Conservation (phyloP, 64 coral and sea anemone genomes). For the Montipora sp. region DNA sequence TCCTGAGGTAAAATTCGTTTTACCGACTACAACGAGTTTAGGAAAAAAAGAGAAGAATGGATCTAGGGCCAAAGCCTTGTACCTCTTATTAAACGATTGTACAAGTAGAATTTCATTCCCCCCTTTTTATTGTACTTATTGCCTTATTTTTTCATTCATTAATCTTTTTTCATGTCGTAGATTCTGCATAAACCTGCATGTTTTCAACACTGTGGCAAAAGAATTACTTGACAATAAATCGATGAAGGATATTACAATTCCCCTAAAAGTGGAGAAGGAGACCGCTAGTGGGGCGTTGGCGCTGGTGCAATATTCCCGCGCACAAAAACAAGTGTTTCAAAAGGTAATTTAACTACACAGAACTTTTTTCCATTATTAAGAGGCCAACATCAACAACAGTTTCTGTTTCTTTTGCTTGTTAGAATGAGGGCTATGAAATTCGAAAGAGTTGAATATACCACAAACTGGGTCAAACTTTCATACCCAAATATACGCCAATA, state of each 20-base stretch:
- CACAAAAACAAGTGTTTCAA: constrained; percentile 59
- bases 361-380: neutral
- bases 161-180: constrained; percentile 26
- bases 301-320: constrained; percentile 51
- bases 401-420: constrained; percentile 9
- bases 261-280: constrained; percentile 18
- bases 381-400: neutral
- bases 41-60: neutral
- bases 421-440: constrained; percentile 14
- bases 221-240: constrained; percentile 32
- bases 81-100: constrained; percentile 7
- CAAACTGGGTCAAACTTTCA: constrained; percentile 6
- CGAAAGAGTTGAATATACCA: constrained; percentile 4
- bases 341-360: neutral
- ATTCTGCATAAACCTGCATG: constrained; percentile 45
- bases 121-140: constrained; percentile 6
- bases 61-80: constrained; percentile 4
- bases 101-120: neutral
- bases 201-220: constrained; percentile 40
- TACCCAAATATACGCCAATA: constrained; percentile 1
- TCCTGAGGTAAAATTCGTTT: constrained; percentile 32
- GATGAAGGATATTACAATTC: constrained; percentile 26
- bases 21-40: constrained; percentile 1
- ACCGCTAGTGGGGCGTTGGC: constrained; percentile 27
- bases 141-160: constrained; percentile 15